Evolutionary conservation across 2,888 invertebrate species (phyloP), one percentile per base, ranked within the genome.

Genomic region (Eristalis arbustorum): DNA sequence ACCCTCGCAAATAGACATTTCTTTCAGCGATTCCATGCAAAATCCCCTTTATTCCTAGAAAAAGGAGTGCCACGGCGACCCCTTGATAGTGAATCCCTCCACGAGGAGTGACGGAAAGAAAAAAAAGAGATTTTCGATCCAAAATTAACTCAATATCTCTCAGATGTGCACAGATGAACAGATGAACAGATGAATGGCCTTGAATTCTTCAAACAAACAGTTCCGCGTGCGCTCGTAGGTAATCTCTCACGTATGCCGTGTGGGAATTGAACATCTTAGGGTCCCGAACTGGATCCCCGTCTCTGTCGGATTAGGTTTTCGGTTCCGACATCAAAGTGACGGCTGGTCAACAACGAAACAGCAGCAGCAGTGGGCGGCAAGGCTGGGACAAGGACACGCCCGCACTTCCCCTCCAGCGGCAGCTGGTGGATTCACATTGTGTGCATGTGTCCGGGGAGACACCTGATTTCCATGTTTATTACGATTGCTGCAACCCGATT

Each of bases 401-500:
- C 18, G 49, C 8, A 31, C 6, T 49, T 37, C 13, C 13, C 37
- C 11, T 13, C 37, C 49, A 49, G 1, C 49, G 8, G n/a, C 49
- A n/a, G 42, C 42, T 42, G 13, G 40, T 14, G 3, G 14, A 11
- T 40, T 40, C 10, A n/a, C 14, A n/a, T 42, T 42, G 42, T 42
- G 49, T 49, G 49, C 49, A 49, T 18, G 18, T 49, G 18, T n/a
- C 49, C 49, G 49, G 18, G 49, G 49, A 49, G 49, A 49, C 74
- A 57, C 11, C 37, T 59, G 57, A 75, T 75, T 75, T 66, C 57
- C 57, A 75, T 66, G 74, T 75, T 67, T 66, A 42, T 75, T 67
- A 67, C 67, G 67, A 75, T 59, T 67, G 75, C 31, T 75, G 75
- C 75, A 75, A 49, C 25, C 67, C 34, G 67, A 75, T 66, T 75